These are phyloP conservation scores for Brachionus asplanchnoidis DNA, from an alignment of 1,140 invertebrate species.

Conservation along the genomic window DNA sequence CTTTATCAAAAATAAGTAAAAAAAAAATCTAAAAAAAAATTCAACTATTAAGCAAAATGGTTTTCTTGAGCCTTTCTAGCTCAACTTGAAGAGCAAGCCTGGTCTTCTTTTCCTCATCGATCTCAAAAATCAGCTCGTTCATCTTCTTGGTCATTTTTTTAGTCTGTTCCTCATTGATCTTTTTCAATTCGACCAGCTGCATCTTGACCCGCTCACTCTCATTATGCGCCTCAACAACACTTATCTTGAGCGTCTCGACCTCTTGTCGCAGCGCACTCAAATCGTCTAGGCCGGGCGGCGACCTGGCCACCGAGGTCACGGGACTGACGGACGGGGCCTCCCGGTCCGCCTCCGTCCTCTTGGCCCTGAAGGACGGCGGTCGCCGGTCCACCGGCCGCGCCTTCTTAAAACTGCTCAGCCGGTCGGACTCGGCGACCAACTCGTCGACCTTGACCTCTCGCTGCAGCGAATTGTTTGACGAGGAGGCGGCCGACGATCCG, in stretches of 20 bases:
- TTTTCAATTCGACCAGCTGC: conserved; percentile 48
- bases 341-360: background rate
- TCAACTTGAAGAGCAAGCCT: conserved; percentile 55
- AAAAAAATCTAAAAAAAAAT: no score
- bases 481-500: conserved; percentile 1
- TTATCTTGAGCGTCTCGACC: conserved; percentile 41
- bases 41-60: background rate
- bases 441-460: background rate
- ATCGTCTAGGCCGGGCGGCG: background rate
- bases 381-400: background rate
- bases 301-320: background rate
- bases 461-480: conserved; percentile 5
- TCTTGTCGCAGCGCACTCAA: conserved; percentile 3
- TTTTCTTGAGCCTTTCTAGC: conserved; percentile 54
- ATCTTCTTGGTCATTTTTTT: conserved; percentile 46
- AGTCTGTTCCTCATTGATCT: conserved; percentile 43
- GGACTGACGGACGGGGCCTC: background rate
- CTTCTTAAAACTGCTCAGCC: background rate
- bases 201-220: conserved; percentile 49
- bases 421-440: background rate
- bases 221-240: conserved; percentile 47
- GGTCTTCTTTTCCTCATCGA: conserved; percentile 57
- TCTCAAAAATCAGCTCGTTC: conserved; percentile 51
- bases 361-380: conserved; percentile 14
- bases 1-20: no score